Evolutionary conservation across 2,888 invertebrate species (phyloP), one percentile per base, ranked within the genome.

Genomic region (Eueremaeus valkanovi): DNA sequence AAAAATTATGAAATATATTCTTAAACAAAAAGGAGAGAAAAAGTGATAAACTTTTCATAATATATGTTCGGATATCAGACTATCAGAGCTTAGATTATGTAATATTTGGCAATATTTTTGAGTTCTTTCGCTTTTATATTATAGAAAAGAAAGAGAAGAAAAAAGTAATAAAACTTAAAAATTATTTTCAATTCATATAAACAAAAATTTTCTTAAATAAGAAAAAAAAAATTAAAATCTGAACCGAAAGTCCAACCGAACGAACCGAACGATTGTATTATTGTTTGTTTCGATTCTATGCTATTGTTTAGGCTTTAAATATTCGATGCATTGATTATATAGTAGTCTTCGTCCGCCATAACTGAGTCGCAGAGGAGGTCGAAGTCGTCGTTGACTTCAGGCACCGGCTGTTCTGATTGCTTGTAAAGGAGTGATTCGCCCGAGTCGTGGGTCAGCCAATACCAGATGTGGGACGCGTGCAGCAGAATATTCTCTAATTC

Each of bases 401-500:
- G 51, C 27, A 24, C 45, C 18, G 51, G 63, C 21, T 42, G 42
- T 29, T 75, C 73, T 11, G 73, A 31, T 16, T 76, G 63, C 31
- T 29, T 66, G 66, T 77, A 77, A 6, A 77, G 63, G 49, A 61
- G 49, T 18, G 70, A 33, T 66, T 77, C 77, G 11, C 76, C 76
- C 3, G 68, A 76, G 42, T 77, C 77, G 49, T 72, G 72, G 45
- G 73, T 75, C 33, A 77, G 58, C 77, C 77, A 77, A 51, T 73
- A 73, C 77, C 77, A 77, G 74, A 77, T 77, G 29, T 51, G 58
- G 21, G 76, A 51, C 55, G 76, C 76, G 55, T 77, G 76, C 3
- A 72, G 29, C 24, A 77, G 40, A 24, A 76, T 76, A 16, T 72
- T 45, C 21, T 76, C 72, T 29, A 77, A 72, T 58, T 74, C 58